Percentiles rank a stretch among this genome's conserved stretches.
phyloP scores from a whole-genome alignment of 2,888 invertebrate genomes.

The Eupithecia tripunctaria region DNA sequence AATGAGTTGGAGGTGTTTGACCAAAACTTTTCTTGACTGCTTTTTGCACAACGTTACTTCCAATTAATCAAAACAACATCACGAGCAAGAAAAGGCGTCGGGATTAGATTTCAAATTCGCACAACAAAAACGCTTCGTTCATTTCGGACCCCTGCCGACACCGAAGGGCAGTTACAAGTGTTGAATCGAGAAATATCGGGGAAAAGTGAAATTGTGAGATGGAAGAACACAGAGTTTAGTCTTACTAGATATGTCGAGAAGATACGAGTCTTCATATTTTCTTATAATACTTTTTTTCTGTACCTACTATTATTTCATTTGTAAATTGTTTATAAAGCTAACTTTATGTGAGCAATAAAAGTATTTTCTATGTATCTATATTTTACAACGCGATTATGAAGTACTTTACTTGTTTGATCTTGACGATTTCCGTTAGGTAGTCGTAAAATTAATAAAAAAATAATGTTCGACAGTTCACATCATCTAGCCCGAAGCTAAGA shows the following conservation, averaged over 20 bases:
- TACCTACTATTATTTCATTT: no score
- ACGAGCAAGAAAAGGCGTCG: slow-evolving; percentile 37
- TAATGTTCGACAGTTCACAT: not conserved
- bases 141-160: slow-evolving; percentile 50
- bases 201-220: slow-evolving; percentile 53
- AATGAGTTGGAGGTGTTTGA: not conserved
- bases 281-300: no score
- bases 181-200: slow-evolving; percentile 44
- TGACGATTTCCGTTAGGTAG: not conserved
- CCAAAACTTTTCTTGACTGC: not conserved
- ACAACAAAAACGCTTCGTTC: slow-evolving; percentile 43
- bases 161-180: slow-evolving; percentile 45
- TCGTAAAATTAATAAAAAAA: not conserved
- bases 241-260: not conserved
- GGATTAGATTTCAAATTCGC: slow-evolving; percentile 46
- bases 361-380: no score
- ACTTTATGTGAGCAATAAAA: no score
- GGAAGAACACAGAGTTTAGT: not conserved
- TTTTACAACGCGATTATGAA: not conserved
- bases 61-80: slow-evolving; percentile 26
- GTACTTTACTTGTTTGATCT: not conserved
- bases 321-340: no score
- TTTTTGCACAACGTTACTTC: slow-evolving; percentile 8
- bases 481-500: not conserved
- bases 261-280: no score